Evolutionary conservation across 2,888 invertebrate genomes (phyloP).

Genomic region (Syrista parreyssii): DNA sequence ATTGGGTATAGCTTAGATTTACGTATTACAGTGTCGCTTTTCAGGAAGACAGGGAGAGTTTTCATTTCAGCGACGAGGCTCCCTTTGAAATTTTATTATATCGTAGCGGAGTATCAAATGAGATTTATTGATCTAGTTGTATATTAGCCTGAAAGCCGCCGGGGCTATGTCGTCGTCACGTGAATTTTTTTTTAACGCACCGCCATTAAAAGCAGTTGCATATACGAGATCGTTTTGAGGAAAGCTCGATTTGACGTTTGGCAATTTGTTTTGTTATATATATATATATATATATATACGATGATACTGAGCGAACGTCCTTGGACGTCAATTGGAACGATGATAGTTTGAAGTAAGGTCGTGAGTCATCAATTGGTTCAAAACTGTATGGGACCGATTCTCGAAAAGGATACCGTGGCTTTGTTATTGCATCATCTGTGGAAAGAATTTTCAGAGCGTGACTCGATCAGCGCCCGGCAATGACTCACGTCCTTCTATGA

Average conservation of each 20-base stretch:
- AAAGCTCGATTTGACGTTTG: neutral
- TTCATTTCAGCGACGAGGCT: neutral
- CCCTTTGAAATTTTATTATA: too few relatives aligned
- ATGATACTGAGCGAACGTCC: neutral
- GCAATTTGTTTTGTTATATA: neutral
- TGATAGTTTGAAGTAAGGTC: neutral
- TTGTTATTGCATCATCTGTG: neutral
- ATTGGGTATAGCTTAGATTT: neutral
- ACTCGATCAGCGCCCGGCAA: slow-evolving; percentile 1
- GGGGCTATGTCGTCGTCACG: neutral
- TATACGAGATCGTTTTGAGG: too few relatives aligned
- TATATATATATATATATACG: too few relatives aligned
- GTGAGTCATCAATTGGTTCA: slow-evolving; percentile 2
- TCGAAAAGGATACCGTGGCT: neutral
- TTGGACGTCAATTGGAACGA: neutral
- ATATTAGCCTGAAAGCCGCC: neutral
- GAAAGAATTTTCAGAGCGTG: slow-evolving; percentile 6
- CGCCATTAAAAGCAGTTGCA: neutral
- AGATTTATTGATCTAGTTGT: neutral
- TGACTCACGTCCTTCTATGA: slow-evolving; percentile 3
- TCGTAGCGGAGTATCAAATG: neutral
- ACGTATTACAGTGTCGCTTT: neutral
- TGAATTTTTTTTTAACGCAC: neutral
- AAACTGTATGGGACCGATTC: neutral
- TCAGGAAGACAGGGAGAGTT: neutral